These are phyloP conservation scores for Corella eumyota DNA, from an alignment of 23 tunicate species.

Conservation along the genomic window DNA sequence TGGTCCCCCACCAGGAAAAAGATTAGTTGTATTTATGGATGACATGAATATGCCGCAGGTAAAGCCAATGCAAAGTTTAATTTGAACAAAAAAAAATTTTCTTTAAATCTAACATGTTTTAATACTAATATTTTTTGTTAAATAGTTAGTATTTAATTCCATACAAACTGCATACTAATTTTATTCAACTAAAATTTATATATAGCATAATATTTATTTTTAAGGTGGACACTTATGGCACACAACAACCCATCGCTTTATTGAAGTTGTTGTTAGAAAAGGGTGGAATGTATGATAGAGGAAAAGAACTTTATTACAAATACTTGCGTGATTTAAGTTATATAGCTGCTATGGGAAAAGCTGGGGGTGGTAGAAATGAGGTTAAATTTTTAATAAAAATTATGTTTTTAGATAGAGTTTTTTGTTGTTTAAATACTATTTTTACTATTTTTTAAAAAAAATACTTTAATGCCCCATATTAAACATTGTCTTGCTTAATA, in stretches of 20 bases:
- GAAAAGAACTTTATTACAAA: slow-evolving; percentile 90
- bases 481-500: no score
- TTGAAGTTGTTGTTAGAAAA: slow-evolving; percentile 86
- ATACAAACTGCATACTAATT: not conserved
- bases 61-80: no score
- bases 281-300: slow-evolving; percentile 98
- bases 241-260: slow-evolving; percentile 97
- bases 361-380: slow-evolving; percentile 99
- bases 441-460: not conserved
- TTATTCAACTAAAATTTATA: not conserved
- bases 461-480: not conserved
- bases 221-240: slow-evolving; percentile 88
- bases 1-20: slow-evolving; percentile 98
- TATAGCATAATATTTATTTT: not conserved
- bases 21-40: slow-evolving; percentile 96
- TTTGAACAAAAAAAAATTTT: no score
- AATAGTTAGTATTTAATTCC: not conserved
- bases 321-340: slow-evolving; percentile 83
- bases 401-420: not conserved
- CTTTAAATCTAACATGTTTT: not conserved
- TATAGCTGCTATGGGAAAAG: slow-evolving; percentile 99
- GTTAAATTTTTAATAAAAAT: slow-evolving; percentile 17
- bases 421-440: not conserved
- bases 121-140: not conserved
- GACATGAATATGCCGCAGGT: slow-evolving; percentile 99